Percentiles rank a stretch among this genome's conserved stretches.
Evolutionary conservation across 2,113 vertebrate genomes (phyloP).

Genomic region (Scartelaos histophorus): DNA sequence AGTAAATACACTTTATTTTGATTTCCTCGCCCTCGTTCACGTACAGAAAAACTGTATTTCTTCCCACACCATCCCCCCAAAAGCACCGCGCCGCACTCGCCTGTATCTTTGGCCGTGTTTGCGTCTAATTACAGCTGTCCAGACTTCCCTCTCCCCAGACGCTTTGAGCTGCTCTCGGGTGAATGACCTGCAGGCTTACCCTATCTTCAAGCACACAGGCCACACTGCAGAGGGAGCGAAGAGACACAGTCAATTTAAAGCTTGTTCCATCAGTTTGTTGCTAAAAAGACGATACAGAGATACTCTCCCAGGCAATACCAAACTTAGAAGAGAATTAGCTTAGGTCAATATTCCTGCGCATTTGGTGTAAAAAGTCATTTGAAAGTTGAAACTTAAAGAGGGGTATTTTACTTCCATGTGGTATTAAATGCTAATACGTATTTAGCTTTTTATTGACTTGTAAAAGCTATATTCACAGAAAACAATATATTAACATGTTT

Average conservation of each 20-base stretch:
- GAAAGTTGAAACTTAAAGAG: neutral
- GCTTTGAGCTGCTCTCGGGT: neutral
- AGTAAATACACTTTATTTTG: neutral
- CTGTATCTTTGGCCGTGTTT: neutral
- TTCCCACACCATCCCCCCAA: too few relatives aligned
- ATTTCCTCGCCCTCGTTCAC: neutral
- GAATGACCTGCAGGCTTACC: constrained; percentile 1
- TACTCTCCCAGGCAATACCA: neutral
- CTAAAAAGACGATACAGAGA: neutral
- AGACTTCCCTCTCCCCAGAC: neutral
- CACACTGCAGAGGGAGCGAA: neutral
- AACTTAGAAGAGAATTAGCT: neutral
- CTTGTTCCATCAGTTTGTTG: neutral
- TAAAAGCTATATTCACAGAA: too few relatives aligned
- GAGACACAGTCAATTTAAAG: neutral
- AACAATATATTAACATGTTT: too few relatives aligned
- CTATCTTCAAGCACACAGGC: constrained; percentile 2
- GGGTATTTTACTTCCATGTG: too few relatives aligned
- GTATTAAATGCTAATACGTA: too few relatives aligned
- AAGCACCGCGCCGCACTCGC: neutral
- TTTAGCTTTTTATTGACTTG: too few relatives aligned
- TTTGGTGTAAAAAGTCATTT: neutral
- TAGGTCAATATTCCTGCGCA: neutral
- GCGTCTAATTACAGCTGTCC: neutral
- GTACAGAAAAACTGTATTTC: too few relatives aligned